Conservation (phyloP, 2,113 vertebrate species). For the Pardalotus punctatus region DNA sequence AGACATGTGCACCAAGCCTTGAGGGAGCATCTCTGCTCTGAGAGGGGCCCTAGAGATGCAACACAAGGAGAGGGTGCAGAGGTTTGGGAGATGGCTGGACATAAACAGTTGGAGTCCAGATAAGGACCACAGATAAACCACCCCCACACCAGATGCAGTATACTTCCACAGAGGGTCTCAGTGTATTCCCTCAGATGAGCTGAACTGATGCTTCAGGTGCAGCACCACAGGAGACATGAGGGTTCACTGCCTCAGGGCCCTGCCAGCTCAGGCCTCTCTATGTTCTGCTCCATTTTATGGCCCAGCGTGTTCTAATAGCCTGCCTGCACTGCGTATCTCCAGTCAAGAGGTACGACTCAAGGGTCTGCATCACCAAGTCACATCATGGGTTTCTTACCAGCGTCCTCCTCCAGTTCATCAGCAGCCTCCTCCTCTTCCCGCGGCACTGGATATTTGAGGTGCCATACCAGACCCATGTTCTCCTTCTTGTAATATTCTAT, state of each 20-base stretch:
- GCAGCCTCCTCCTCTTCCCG: constrained; percentile 83
- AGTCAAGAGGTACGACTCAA: neutral
- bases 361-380: neutral
- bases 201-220: neutral
- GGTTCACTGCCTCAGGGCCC: neutral
- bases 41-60: neutral
- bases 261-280: neutral
- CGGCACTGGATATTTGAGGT: constrained; percentile 86
- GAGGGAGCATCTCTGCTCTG: neutral
- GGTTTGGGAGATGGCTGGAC: neutral
- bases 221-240: neutral
- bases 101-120: neutral
- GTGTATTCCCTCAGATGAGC: neutral
- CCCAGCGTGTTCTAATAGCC: neutral
- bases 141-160: neutral
- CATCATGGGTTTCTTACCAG: constrained; percentile 74
- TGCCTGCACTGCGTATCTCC: neutral
- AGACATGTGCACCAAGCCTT: neutral
- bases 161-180: neutral
- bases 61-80: neutral
- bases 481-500: constrained; percentile 95
- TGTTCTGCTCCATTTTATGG: neutral
- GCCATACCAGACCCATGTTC: constrained; percentile 92
- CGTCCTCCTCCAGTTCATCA: constrained; percentile 83
- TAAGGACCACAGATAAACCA: neutral